Evolutionary conservation across 1,140 invertebrate species (phyloP).

Genomic region (Drosophila teissieri): DNA sequence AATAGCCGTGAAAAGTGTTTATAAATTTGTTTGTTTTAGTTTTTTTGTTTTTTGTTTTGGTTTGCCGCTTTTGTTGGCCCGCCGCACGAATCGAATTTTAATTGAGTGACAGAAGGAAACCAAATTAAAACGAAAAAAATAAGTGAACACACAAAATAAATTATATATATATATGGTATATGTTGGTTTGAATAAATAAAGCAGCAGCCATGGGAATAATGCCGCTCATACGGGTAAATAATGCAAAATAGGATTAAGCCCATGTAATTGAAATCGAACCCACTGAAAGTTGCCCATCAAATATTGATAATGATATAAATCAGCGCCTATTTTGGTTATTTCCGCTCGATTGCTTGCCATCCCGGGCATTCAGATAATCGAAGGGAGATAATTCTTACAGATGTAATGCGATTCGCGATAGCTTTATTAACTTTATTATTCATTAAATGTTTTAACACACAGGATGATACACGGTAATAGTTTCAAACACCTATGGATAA

Average conservation of each 20-base stretch:
- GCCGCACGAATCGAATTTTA: slow-evolving; percentile 42
- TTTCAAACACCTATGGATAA: not conserved
- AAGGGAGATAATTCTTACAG: slow-evolving; percentile 4
- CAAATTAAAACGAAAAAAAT: slow-evolving; percentile 23
- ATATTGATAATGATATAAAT: slow-evolving; percentile 46
- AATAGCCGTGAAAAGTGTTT: slow-evolving; percentile 49
- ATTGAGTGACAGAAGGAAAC: slow-evolving; percentile 39
- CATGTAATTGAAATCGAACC: slow-evolving; percentile 35
- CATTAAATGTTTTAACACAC: slow-evolving; percentile 4
- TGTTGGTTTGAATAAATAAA: slow-evolving; percentile 39
- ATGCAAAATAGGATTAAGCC: slow-evolving; percentile 44
- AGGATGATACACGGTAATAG: not conserved
- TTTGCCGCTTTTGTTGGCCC: slow-evolving; percentile 25
- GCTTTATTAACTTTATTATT: slow-evolving; percentile 3
- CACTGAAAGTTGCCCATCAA: slow-evolving; percentile 44
- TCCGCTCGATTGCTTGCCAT: slow-evolving; percentile 19
- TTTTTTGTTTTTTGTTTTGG: slow-evolving; percentile 15
- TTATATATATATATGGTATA: slow-evolving; percentile 1
- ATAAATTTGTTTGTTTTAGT: slow-evolving; percentile 40
- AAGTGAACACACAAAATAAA: slow-evolving; percentile 35
- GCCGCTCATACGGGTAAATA: slow-evolving; percentile 68
- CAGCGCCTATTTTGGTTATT: slow-evolving; percentile 32
- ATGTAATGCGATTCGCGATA: not conserved
- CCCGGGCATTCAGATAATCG: not conserved
- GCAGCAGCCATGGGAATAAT: slow-evolving; percentile 49